Base-by-base conservation (phyloP, 2,888 invertebrate genomes). In the Xestobium rufovillosum region DNA sequence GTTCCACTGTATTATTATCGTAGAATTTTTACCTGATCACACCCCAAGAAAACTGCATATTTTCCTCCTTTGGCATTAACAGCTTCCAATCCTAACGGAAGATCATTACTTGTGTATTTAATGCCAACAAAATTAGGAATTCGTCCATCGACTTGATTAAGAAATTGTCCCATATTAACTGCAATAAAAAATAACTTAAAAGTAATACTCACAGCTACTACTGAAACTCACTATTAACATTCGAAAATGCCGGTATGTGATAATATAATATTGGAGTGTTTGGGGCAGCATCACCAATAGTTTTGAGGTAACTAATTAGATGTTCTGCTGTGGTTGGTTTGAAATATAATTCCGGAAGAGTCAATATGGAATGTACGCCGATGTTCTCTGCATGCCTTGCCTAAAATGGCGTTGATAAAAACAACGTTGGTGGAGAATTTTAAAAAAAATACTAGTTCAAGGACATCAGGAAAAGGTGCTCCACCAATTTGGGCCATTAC, bases 251-350 rank as follows among this genome's bases (percentile, higher is more conserved):
- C 1, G 89, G 88, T 49, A 87, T 82, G 55, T 90, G 88, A 56
- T 90, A 90, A 57, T 89, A 88, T 15, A 87, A 68, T 27, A 90
- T 71, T 0, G 90, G 89, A 1, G 80, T 75, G 3, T 75, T 76
- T 0, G 83, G 81, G 1, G 87, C 88, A 1, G 80, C 78, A 10
- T 71, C 66, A 0, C 80, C 75, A 3, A 90, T 75, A 31, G 71
- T 56, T 48, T 72, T 71, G 33, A 87, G 67, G 55, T 86, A 86
- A 36, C 69, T 66, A 1, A 80, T 76, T 34, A 87, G 65, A 17
- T 80, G 75, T 4, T 69, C 60, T 0, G 73, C 65, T 1, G 64
- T 70, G 3, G 63, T 62, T 0, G 86, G 86, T 55, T 78, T 83
- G 61, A 82, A 82, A 61, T 83, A 87, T 16, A 86, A 59, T 51